Conservation (phyloP, 2,888 invertebrate genomes). For the Psylliodes chrysocephalus region DNA sequence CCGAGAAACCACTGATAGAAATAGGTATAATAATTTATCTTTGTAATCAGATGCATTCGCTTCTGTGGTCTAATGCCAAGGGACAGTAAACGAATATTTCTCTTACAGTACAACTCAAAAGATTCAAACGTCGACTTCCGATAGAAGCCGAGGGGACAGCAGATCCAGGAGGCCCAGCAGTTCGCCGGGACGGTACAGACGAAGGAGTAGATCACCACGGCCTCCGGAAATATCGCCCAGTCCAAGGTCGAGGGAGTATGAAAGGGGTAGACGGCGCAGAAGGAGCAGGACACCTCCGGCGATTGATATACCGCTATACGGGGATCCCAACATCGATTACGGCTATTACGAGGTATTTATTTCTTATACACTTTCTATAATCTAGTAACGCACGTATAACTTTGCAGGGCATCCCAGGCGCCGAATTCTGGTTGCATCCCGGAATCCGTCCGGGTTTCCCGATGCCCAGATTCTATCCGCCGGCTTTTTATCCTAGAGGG, state of each 20-base stretch:
- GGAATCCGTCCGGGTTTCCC: conserved; percentile 30
- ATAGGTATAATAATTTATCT: background rate
- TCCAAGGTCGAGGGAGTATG: conserved; percentile 4
- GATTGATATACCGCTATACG: conserved; percentile 24
- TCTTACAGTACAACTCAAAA: background rate
- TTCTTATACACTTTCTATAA: background rate
- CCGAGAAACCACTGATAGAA: background rate
- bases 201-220: background rate
- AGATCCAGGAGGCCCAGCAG: conserved; percentile 17
- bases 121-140: background rate
- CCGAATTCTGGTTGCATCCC: conserved; percentile 29
- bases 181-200: conserved; percentile 19
- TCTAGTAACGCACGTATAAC: background rate
- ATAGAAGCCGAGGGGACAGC: background rate
- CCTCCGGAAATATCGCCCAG: background rate
- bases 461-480: conserved; percentile 32
- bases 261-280: conserved; percentile 5
- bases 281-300: conserved; percentile 24
- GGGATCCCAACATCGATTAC: conserved; percentile 17
- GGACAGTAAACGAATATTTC: too few species aligned
- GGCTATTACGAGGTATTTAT: conserved; percentile 34
- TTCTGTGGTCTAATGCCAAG: too few species aligned
- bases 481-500: conserved; percentile 34
- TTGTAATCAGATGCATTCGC: background rate
- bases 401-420: conserved; percentile 27